Evolutionary conservation across 2,113 vertebrate species (phyloP).

Genomic region (Myiopsitta monachus): DNA sequence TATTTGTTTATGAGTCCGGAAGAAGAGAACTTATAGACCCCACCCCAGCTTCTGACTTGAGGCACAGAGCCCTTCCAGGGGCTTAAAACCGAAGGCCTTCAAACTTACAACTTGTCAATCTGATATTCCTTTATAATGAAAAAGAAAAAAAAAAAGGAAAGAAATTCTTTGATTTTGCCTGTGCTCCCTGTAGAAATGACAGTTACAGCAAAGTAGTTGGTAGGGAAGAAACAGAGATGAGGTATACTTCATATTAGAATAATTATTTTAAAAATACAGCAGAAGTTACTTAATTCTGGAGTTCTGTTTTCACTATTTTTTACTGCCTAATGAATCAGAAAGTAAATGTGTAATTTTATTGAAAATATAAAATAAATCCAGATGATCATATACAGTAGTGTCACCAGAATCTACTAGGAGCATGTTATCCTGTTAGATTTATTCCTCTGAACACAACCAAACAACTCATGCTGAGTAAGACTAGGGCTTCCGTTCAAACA

Average conservation of each 20-base stretch:
- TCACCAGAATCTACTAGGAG: background rate
- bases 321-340: background rate
- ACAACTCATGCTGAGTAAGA: conserved; percentile 22
- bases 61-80: background rate
- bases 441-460: background rate
- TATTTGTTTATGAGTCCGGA: background rate
- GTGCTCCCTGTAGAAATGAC: background rate
- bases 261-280: background rate
- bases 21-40: background rate
- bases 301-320: background rate
- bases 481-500: conserved; percentile 20
- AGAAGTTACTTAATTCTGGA: background rate
- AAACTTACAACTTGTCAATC: background rate
- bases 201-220: background rate
- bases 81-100: background rate
- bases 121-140: background rate
- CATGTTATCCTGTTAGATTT: background rate
- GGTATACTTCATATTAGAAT: background rate
- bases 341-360: background rate
- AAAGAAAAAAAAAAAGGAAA: background rate
- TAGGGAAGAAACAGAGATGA: background rate
- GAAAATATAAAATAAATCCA: background rate
- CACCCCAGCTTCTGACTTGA: background rate
- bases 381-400: background rate
- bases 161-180: background rate